A percentile compares a stretch with the other conserved stretches of the same genome.
Conservation (phyloP, 2,113 vertebrate genomes). For the Perccottus glenii region DNA sequence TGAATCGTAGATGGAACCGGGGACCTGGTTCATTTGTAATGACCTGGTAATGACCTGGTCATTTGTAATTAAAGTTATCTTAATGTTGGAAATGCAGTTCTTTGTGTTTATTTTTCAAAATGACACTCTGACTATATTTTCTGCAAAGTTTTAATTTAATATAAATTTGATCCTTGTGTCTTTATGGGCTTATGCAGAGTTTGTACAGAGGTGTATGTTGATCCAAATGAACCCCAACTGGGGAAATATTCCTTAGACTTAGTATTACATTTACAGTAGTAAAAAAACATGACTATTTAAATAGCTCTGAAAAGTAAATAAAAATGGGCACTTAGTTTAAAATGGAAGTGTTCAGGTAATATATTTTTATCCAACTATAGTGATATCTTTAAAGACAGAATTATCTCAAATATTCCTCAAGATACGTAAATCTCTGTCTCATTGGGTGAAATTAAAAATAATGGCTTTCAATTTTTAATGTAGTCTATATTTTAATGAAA, state of each 20-base stretch:
- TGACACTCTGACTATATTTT: conserved; percentile 11
- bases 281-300: conserved; percentile 43
- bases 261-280: conserved; percentile 1
- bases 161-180: conserved; percentile 48
- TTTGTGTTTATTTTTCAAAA: conserved; percentile 2
- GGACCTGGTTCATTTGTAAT: conserved; percentile 41
- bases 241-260: background rate
- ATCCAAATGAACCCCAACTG: conserved; percentile 9
- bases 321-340: conserved; percentile 7
- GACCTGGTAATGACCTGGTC: too few species aligned
- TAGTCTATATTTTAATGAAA: too few species aligned
- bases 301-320: background rate
- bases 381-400: too few species aligned
- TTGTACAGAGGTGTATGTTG: conserved; percentile 54
- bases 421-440: too few species aligned
- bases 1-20: conserved; percentile 3
- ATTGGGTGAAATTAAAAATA: too few species aligned
- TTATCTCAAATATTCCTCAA: too few species aligned
- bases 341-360: too few species aligned
- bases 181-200: conserved; percentile 37
- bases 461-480: too few species aligned
- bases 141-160: conserved; percentile 55
- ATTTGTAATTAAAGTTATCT: conserved; percentile 69
- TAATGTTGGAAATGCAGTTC: conserved; percentile 43
- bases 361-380: too few species aligned